These are phyloP conservation scores for Tapirus indicus DNA, from an alignment of 2,797 vertebrate genomes.

Conservation along the genomic window DNA sequence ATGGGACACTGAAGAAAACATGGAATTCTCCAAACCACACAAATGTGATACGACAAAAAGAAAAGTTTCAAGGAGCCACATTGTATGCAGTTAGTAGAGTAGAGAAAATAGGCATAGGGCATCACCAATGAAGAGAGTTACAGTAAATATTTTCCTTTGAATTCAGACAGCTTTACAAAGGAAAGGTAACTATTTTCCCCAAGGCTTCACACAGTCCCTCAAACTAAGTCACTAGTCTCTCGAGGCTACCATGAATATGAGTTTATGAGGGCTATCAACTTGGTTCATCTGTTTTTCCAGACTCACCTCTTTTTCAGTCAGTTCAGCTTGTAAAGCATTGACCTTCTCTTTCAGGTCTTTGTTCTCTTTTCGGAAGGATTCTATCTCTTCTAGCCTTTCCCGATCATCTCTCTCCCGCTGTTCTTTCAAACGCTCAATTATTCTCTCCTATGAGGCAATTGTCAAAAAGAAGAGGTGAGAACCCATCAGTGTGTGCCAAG, in stretches of 20 bases:
- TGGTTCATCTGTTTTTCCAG: conserved; percentile 39
- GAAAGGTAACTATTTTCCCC: background rate
- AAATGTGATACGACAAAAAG: background rate
- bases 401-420: conserved; percentile 98
- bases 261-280: background rate
- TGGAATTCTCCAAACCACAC: background rate
- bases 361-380: conserved; percentile 98
- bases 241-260: background rate
- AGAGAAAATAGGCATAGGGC: background rate
- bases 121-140: background rate
- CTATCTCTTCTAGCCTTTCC: conserved; percentile 97
- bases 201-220: background rate
- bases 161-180: background rate
- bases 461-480: conserved; percentile 65
- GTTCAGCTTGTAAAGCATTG: conserved; percentile 96
- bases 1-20: background rate
- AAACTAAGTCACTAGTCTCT: background rate
- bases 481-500: background rate
- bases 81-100: background rate
- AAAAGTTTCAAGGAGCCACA: background rate
- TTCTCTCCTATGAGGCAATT: conserved; percentile 94
- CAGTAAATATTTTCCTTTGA: background rate
- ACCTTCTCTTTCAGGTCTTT: conserved; percentile 99
- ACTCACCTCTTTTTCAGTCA: conserved; percentile 99
- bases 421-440: conserved; percentile 99